Conservation (phyloP, 1,140 invertebrate genomes). For the Gryon sp. region DNA sequence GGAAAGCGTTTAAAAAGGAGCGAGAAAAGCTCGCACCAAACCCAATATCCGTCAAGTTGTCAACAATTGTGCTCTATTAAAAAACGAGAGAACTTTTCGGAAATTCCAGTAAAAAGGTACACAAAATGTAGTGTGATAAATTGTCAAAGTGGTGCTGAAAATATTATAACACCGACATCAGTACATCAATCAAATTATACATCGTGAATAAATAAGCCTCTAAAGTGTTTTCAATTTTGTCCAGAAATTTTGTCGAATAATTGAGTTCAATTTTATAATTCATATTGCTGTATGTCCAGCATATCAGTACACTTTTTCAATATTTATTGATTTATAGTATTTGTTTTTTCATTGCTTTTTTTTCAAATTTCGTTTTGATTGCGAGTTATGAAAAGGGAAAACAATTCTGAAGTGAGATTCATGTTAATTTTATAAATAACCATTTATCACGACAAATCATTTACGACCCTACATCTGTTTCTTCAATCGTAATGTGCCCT, state of each 20-base stretch:
- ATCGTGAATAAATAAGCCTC: slow-evolving; percentile 9
- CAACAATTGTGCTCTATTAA: slow-evolving; percentile 33
- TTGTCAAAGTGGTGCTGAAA: not conserved
- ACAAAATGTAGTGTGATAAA: slow-evolving; percentile 11
- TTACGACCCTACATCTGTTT: slow-evolving; percentile 31
- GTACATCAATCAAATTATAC: slow-evolving; percentile 28
- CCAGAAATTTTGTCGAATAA: not conserved
- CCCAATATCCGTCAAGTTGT: slow-evolving; percentile 52
- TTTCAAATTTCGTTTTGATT: not conserved
- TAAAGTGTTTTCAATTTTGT: not conserved
- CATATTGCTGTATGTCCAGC: not conserved
- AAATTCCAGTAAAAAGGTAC: slow-evolving; percentile 9
- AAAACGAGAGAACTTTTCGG: slow-evolving; percentile 27
- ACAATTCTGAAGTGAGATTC: not conserved
- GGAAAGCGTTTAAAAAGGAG: slow-evolving; percentile 21
- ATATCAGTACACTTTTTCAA: not conserved
- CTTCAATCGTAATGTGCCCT: slow-evolving; percentile 41
- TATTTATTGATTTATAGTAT: not conserved
- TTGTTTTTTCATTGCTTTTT: no score
- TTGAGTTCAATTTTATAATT: slow-evolving; percentile 10
- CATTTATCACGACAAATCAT: slow-evolving; percentile 28
- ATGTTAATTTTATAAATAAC: slow-evolving; percentile 24
- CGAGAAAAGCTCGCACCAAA: slow-evolving; percentile 23
- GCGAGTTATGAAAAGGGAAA: not conserved
- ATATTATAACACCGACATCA: not conserved